These are phyloP conservation scores for Paratilapia polleni DNA, from an alignment of 2,113 vertebrate genomes.

Conservation along the genomic window DNA sequence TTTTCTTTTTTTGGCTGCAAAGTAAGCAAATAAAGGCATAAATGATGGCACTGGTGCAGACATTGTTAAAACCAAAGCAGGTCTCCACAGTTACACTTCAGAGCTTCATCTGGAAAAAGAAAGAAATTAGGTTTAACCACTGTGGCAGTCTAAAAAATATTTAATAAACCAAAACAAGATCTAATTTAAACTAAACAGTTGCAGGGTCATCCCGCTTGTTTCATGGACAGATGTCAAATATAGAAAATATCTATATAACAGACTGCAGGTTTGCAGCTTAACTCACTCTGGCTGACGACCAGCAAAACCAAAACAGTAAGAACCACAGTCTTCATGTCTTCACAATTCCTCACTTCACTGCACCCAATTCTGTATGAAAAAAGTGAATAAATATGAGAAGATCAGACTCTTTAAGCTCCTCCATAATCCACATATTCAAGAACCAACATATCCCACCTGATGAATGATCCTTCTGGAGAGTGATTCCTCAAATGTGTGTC, in stretches of 20 bases:
- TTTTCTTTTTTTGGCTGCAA: no score
- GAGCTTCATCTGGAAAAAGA: not conserved
- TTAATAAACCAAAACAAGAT: not conserved
- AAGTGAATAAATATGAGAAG: not conserved
- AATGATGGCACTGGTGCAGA: not conserved
- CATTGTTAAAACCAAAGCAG: not conserved
- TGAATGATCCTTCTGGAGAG: not conserved
- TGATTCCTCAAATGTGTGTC: not conserved
- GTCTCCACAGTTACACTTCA: slow-evolving; percentile 1
- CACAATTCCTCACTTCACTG: accelerated
- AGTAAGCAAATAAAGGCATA: no score
- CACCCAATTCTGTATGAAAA: not conserved
- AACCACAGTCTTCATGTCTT: not conserved
- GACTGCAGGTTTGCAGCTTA: not conserved
- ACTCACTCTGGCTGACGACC: not conserved
- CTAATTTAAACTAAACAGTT: not conserved
- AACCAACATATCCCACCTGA: not conserved
- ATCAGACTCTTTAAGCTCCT: not conserved
- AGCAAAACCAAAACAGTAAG: not conserved
- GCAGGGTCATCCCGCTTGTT: not conserved
- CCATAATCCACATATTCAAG: not conserved
- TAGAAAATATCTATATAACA: not conserved
- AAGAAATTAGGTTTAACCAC: not conserved
- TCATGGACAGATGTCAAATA: no score
- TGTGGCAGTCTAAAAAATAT: no score